These are phyloP conservation scores for Mesaphorura yosii DNA, from an alignment of 1,140 invertebrate genomes.

Conservation along the genomic window DNA sequence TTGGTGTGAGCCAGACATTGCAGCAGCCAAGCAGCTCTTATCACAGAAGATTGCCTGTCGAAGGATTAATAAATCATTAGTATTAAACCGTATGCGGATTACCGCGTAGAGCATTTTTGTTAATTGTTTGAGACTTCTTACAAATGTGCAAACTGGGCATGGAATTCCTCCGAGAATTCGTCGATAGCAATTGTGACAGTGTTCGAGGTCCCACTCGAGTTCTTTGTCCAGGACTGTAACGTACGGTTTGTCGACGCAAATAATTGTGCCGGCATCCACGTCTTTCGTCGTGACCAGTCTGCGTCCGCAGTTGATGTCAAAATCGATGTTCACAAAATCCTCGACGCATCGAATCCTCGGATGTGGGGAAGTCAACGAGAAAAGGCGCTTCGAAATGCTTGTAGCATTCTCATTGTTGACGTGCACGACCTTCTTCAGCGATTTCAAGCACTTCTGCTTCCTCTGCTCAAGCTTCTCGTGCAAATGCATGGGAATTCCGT, in stretches of 20 bases:
- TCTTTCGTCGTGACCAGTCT: conserved; percentile 8
- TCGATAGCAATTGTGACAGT: conserved; percentile 19
- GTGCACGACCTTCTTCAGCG: background rate
- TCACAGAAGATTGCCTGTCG: conserved; percentile 21
- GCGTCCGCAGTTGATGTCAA: conserved; percentile 6
- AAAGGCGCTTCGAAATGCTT: background rate
- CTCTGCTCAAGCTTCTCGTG: conserved; percentile 11
- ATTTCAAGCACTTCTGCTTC: conserved; percentile 14
- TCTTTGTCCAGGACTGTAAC: conserved; percentile 9
- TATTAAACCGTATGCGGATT: too few species aligned
- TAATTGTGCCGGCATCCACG: conserved; percentile 14
- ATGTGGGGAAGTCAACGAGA: conserved; percentile 6
- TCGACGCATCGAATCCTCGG: conserved; percentile 8
- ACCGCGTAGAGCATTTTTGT: too few species aligned
- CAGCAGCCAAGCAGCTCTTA: conserved; percentile 6
- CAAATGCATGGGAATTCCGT: conserved; percentile 10
- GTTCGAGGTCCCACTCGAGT: conserved; percentile 11
- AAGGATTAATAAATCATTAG: too few species aligned
- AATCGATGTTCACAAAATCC: conserved; percentile 12
- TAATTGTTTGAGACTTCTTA: conserved; percentile 15
- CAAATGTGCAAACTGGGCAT: conserved; percentile 23
- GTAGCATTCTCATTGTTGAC: background rate
- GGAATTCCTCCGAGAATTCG: conserved; percentile 11
- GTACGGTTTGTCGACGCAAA: conserved; percentile 22
- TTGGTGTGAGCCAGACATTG: conserved; percentile 1